phyloP scores from a whole-genome alignment of 2,797 vertebrate genomes.

The Poeciliopsis paucimaculata region DNA sequence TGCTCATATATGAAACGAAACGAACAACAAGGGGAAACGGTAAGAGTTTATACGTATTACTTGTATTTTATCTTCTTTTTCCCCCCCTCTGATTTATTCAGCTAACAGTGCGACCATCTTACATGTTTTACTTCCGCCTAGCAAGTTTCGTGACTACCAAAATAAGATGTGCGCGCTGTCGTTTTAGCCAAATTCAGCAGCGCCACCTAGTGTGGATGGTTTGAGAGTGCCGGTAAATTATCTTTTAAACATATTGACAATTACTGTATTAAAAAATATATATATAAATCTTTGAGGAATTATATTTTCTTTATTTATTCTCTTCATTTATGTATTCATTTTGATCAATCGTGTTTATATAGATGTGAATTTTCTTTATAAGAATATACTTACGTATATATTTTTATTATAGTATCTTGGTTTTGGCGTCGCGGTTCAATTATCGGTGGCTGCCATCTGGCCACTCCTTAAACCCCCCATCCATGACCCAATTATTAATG shows the following conservation, averaged over 20 bases:
- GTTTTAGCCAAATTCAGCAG: neutral
- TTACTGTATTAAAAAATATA: too few species aligned
- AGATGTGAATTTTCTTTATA: neutral
- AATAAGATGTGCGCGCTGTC: slow-evolving; percentile 31
- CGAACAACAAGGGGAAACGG: rapidly evolving
- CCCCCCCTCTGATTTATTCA: neutral
- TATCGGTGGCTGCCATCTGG: neutral
- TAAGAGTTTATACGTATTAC: rapidly evolving
- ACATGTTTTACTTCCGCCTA: slow-evolving; percentile 40
- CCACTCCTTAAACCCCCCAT: neutral
- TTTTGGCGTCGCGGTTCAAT: neutral
- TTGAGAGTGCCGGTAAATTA: neutral
- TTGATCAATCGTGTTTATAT: neutral
- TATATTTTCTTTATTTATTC: too few species aligned
- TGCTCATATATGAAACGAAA: neutral
- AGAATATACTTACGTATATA: neutral
- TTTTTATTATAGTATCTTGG: neutral
- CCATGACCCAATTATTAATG: neutral
- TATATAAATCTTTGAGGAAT: too few species aligned
- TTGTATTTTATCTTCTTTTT: neutral
- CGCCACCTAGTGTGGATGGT: neutral
- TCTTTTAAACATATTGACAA: too few species aligned
- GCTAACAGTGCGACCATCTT: neutral
- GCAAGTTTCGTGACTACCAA: slow-evolving; percentile 15
- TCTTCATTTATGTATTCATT: too few species aligned